Conservation (phyloP, 1,140 invertebrate genomes). For the Gonatopus flavifemur region DNA sequence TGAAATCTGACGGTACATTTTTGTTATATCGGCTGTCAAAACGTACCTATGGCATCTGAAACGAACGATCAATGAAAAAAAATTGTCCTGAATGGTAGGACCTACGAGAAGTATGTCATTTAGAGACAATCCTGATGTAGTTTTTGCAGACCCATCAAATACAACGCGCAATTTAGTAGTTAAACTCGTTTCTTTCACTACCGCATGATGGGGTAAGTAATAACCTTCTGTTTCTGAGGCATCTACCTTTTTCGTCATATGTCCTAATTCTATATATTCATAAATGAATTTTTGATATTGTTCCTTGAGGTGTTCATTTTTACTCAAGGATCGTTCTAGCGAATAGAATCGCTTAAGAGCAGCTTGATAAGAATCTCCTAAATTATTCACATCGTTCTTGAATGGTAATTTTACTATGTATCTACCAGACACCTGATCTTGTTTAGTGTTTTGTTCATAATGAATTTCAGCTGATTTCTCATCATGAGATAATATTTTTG, state of each 20-base stretch:
- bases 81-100: neutral
- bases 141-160: conserved; percentile 14
- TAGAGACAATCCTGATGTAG: conserved; percentile 6
- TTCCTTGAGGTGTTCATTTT: conserved; percentile 22
- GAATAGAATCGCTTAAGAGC: conserved; percentile 20
- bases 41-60: neutral
- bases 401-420: conserved; percentile 4
- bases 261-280: conserved; percentile 2
- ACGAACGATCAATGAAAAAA: neutral
- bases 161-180: too few species aligned
- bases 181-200: conserved; percentile 9
- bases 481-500: too few species aligned
- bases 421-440: too few species aligned
- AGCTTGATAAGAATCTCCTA: conserved; percentile 17
- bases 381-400: neutral
- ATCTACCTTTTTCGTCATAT: neutral
- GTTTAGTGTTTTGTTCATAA: too few species aligned
- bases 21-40: neutral
- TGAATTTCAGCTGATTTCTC: too few species aligned
- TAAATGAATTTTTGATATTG: conserved; percentile 23
- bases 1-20: neutral
- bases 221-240: neutral
- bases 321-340: conserved; percentile 19
- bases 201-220: conserved; percentile 21
- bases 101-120: neutral